These are phyloP conservation scores for Heliconius sara DNA, from an alignment of 2,888 invertebrate genomes.

Conservation along the genomic window DNA sequence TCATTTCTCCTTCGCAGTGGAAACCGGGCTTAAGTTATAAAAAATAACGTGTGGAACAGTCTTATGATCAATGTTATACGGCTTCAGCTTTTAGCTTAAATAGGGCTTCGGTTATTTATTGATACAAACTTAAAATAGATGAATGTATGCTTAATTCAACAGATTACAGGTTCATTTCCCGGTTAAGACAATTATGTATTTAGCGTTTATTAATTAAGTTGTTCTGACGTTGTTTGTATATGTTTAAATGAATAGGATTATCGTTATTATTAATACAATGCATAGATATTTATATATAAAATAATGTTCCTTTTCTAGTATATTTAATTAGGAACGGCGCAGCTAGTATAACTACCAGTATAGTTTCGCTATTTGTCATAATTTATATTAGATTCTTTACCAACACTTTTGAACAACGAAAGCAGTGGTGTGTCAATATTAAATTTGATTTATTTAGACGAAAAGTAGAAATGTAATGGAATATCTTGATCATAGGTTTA, in stretches of 20 bases:
- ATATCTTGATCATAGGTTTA: no score
- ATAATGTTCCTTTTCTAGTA: not conserved
- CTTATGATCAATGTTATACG: slow-evolving; percentile 5
- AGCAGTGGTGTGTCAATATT: no score
- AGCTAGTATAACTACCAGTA: no score
- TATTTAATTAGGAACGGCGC: not conserved
- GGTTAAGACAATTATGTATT: not conserved
- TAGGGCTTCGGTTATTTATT: slow-evolving; percentile 15
- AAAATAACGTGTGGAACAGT: slow-evolving; percentile 5
- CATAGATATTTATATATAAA: not conserved
- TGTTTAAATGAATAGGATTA: not conserved
- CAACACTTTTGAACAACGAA: no score
- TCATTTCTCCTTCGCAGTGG: no score
- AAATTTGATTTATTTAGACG: no score
- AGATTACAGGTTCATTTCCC: not conserved
- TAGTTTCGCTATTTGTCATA: not conserved
- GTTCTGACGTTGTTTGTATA: no score
- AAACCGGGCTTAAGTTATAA: not conserved
- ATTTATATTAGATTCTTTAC: not conserved
- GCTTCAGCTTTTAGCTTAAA: slow-evolving; percentile 21
- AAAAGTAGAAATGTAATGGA: no score
- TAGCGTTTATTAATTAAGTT: not conserved
- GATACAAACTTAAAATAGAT: slow-evolving; percentile 6
- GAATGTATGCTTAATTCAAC: not conserved
- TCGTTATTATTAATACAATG: not conserved